Percentiles rank a stretch among this genome's conserved stretches.
phyloP scores from a whole-genome alignment of 2,888 invertebrate genomes.

The Erannis defoliaria region DNA sequence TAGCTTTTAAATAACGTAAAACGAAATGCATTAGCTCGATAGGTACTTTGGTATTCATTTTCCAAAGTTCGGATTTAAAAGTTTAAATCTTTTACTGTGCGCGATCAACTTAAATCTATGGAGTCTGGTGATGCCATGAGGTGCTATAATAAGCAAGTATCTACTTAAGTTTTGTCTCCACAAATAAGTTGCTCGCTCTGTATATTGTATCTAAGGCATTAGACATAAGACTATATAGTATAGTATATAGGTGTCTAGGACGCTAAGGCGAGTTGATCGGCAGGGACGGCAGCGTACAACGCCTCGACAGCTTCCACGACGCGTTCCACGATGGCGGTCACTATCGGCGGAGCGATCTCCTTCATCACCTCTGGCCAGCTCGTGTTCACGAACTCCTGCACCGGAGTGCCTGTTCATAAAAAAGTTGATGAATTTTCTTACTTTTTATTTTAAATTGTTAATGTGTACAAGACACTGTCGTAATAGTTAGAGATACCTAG shows the following conservation, averaged over 20 bases:
- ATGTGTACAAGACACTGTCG: too few relatives aligned
- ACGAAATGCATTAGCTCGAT: slow-evolving; percentile 1
- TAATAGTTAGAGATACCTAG: too few relatives aligned
- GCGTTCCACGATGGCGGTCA: slow-evolving; percentile 61
- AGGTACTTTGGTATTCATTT: slow-evolving; percentile 12
- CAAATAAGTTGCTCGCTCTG: background rate
- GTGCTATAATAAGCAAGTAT: too few relatives aligned
- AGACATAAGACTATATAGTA: too few relatives aligned
- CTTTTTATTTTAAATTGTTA: too few relatives aligned
- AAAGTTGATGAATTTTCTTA: too few relatives aligned
- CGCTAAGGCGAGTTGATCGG: slow-evolving; percentile 53
- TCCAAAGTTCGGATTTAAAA: background rate
- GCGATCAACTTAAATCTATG: background rate
- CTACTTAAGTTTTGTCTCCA: background rate
- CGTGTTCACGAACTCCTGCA: slow-evolving; percentile 65
- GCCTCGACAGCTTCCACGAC: slow-evolving; percentile 62
- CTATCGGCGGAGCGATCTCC: slow-evolving; percentile 74
- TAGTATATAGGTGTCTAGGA: background rate
- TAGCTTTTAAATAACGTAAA: slow-evolving; percentile 30
- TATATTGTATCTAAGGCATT: background rate
- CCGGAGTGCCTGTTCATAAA: slow-evolving; percentile 62
- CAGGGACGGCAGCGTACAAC: slow-evolving; percentile 68
- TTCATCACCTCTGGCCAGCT: slow-evolving; percentile 76
- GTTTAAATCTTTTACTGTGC: background rate
- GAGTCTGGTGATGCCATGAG: background rate